phyloP scores from a whole-genome alignment of 2,797 vertebrate genomes.

The Huso huso region DNA sequence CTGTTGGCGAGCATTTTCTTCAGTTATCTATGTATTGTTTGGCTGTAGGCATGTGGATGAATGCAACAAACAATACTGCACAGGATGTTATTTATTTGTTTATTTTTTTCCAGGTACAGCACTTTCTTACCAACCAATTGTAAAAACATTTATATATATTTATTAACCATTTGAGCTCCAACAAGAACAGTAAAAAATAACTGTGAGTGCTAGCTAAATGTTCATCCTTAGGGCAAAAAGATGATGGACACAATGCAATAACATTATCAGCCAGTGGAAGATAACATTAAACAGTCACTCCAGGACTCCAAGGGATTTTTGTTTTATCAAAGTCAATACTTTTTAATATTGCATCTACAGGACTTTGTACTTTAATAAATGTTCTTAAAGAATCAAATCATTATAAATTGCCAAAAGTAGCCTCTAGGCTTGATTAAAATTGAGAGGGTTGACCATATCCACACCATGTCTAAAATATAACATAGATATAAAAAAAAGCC shows the following conservation, averaged over 20 bases:
- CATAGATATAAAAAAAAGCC: not conserved
- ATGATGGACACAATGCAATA: not conserved
- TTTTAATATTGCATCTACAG: not conserved
- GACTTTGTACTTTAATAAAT: slow-evolving; percentile 5
- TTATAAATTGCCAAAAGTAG: not conserved
- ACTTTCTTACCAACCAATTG: too few species aligned
- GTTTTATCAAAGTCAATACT: not conserved
- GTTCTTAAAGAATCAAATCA: not conserved
- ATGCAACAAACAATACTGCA: too few species aligned
- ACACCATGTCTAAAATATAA: not conserved
- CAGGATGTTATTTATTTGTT: too few species aligned
- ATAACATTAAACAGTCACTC: not conserved
- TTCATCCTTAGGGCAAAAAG: not conserved
- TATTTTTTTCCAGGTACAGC: too few species aligned
- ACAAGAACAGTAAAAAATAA: too few species aligned
- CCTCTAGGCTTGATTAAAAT: not conserved
- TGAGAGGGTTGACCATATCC: not conserved
- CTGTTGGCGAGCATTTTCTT: too few species aligned
- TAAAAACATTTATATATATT: too few species aligned
- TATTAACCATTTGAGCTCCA: too few species aligned
- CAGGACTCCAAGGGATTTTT: not conserved
- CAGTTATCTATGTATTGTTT: too few species aligned
- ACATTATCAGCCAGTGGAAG: slow-evolving; percentile 1
- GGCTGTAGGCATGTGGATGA: too few species aligned
- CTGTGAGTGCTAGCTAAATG: not conserved